A percentile compares a stretch with the other conserved stretches of the same genome.
Evolutionary conservation across 1,140 invertebrate species (phyloP).

Genomic region (Radopholus similis): DNA sequence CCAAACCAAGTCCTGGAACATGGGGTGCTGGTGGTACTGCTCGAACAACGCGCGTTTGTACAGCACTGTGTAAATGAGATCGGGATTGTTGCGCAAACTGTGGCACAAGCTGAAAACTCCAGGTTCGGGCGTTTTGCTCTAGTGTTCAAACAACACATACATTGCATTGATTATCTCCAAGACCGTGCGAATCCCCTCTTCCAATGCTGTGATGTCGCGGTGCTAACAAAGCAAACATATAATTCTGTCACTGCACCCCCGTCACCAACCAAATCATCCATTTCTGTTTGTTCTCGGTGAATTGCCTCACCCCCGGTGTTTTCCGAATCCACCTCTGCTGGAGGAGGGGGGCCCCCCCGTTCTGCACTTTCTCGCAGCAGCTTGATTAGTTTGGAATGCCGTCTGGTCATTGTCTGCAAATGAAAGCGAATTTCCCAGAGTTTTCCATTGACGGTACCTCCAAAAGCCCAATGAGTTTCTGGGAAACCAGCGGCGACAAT

Average conservation of each 20-base stretch:
- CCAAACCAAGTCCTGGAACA: conserved; percentile 89
- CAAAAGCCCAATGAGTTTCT: conserved; percentile 67
- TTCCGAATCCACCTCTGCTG: conserved; percentile 26
- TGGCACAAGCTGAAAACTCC: conserved; percentile 36
- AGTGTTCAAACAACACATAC: no score
- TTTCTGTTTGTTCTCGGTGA: not conserved
- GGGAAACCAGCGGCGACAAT: conserved; percentile 90
- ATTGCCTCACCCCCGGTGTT: conserved; percentile 8
- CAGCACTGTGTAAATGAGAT: conserved; percentile 89
- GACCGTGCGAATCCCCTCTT: conserved; percentile 81
- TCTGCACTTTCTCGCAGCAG: conserved; percentile 51
- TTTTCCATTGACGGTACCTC: conserved; percentile 40
- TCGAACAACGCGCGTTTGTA: conserved; percentile 89
- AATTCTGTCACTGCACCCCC: not conserved
- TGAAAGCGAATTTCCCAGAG: conserved; percentile 29
- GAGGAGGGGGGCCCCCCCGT: conserved; percentile 12
- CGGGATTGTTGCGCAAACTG: conserved; percentile 80
- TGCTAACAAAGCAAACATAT: conserved; percentile 62
- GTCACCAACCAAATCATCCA: conserved; percentile 29
- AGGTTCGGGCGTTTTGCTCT: no score
- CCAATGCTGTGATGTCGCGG: conserved; percentile 85
- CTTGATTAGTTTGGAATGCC: conserved; percentile 48
- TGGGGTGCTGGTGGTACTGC: conserved; percentile 76
- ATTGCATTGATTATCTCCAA: conserved; percentile 49
- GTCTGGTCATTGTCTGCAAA: conserved; percentile 47